phyloP scores from a whole-genome alignment of 2,888 invertebrate genomes.

The Hermodice carunculata region DNA sequence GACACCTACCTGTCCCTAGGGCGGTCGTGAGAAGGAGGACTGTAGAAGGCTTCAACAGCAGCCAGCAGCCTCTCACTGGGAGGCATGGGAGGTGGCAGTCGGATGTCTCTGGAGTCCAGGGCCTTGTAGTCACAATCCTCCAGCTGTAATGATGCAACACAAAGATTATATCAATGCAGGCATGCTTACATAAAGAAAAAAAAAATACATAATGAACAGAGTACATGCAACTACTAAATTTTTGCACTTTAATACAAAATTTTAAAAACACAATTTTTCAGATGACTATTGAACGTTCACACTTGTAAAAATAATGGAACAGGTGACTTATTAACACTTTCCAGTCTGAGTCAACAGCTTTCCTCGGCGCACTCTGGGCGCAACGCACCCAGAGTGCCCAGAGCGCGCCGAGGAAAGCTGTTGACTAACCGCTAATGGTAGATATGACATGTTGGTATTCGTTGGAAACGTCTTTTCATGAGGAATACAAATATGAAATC shows the following conservation, averaged over 20 bases:
- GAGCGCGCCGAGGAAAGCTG: no score
- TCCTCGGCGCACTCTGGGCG: no score
- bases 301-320: no score
- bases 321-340: no score
- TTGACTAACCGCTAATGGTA: no score
- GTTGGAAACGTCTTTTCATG: no score
- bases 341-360: no score
- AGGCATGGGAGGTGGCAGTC: conserved; percentile 94
- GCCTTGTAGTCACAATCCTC: conserved; percentile 92
- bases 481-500: no score
- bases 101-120: conserved; percentile 89
- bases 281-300: no score
- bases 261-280: not conserved
- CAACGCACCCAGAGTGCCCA: no score
- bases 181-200: no score
- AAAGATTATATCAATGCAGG: not conserved
- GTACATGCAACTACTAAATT: not conserved
- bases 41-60: conserved; percentile 97
- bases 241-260: not conserved
- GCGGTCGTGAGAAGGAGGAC: conserved; percentile 92
- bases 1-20: conserved; percentile 82
- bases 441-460: no score
- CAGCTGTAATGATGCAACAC: conserved; percentile 72
- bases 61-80: conserved; percentile 92
- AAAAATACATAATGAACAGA: not conserved